Evolutionary conservation across 2,888 invertebrate species (phyloP).

Genomic region (Brenthis ino): DNA sequence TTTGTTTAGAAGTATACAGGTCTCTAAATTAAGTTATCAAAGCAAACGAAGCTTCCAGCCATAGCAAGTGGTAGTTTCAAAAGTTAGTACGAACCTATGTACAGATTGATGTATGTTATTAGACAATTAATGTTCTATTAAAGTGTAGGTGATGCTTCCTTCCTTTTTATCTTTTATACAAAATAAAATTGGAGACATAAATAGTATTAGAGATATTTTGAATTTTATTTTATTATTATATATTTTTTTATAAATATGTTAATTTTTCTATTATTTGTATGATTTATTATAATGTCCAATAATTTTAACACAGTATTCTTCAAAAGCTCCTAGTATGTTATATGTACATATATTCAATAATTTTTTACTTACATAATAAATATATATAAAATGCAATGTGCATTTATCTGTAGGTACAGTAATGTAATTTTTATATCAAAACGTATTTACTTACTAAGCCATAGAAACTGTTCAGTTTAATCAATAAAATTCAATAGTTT

Average conservation of each 20-base stretch:
- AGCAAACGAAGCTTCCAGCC: too few species aligned
- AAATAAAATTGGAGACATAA: background rate
- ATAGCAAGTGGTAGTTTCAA: too few species aligned
- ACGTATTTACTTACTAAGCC: too few species aligned
- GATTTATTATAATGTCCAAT: constrained; percentile 11
- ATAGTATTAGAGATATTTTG: constrained; percentile 14
- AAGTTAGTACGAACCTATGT: background rate
- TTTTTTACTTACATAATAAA: too few species aligned
- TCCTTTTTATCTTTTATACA: constrained; percentile 7
- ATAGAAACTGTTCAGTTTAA: too few species aligned
- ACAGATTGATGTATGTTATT: background rate
- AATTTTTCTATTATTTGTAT: constrained; percentile 17
- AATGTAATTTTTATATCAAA: background rate
- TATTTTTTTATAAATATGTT: constrained; percentile 10
- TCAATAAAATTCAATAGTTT: too few species aligned
- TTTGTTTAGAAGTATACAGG: background rate
- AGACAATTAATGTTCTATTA: background rate
- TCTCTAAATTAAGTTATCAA: too few species aligned
- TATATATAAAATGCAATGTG: too few species aligned
- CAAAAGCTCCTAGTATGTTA: too few species aligned
- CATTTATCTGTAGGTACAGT: too few species aligned
- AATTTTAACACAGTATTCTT: background rate
- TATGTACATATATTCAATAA: too few species aligned
- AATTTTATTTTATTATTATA: constrained; percentile 7
- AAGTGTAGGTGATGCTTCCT: constrained; percentile 3